Conservation (phyloP, 2,888 invertebrate species). For the Nomada ferruginata region DNA sequence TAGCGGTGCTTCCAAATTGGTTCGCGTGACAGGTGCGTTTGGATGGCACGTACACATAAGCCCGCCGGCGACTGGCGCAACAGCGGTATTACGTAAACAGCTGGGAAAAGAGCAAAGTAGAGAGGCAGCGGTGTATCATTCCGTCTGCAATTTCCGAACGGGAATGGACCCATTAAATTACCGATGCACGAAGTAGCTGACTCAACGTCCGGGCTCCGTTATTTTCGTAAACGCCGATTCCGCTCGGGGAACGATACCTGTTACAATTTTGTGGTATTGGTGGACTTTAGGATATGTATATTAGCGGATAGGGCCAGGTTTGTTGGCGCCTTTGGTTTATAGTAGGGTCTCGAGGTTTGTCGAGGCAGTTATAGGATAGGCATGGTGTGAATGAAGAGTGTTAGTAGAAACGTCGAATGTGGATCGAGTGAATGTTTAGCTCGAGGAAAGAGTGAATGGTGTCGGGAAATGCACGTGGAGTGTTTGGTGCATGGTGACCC, state of each 20-base stretch:
- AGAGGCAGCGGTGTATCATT: slow-evolving; percentile 25
- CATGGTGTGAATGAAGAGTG: too few relatives aligned
- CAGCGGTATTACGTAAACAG: slow-evolving; percentile 42
- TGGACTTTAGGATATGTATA: too few relatives aligned
- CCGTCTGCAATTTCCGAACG: slow-evolving; percentile 25
- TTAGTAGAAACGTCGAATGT: too few relatives aligned
- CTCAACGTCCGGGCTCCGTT: slow-evolving; percentile 19
- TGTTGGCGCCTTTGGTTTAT: too few relatives aligned
- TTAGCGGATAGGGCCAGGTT: too few relatives aligned
- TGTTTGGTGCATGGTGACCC: too few relatives aligned
- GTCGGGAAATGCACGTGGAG: too few relatives aligned
- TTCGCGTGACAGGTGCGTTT: slow-evolving; percentile 21
- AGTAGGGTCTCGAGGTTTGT: too few relatives aligned
- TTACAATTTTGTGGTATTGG: not conserved
- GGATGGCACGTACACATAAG: not conserved
- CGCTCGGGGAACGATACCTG: not conserved
- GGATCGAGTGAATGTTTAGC: too few relatives aligned
- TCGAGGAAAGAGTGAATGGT: too few relatives aligned
- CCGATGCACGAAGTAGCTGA: slow-evolving; percentile 7
- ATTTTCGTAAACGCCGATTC: slow-evolving; percentile 22
- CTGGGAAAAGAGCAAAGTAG: slow-evolving; percentile 27
- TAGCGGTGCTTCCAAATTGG: not conserved
- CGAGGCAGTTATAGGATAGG: too few relatives aligned
- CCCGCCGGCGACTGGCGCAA: slow-evolving; percentile 28
- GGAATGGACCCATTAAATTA: slow-evolving; percentile 31